Percentiles rank a stretch among this genome's conserved stretches.
phyloP scores from a whole-genome alignment of 30 jellyfish, hydroid and myxozoan genomes.

The Sanderia malayensis region DNA sequence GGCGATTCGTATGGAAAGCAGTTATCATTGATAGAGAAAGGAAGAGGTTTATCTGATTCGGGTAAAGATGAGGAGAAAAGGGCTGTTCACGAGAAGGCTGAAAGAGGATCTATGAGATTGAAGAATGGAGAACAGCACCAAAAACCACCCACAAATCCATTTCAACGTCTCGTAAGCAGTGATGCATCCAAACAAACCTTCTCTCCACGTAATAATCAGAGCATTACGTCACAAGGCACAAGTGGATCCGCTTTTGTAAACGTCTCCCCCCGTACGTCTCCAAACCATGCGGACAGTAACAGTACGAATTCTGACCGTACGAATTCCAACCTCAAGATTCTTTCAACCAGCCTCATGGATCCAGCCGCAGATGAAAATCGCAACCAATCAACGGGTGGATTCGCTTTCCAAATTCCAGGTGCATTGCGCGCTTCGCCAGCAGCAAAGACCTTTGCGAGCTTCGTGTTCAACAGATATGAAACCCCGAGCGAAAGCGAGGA shows the following conservation, averaged over 20 bases:
- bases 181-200: not conserved
- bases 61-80: not conserved
- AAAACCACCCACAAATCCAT: not conserved
- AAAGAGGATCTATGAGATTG: not conserved
- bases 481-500: too few species aligned
- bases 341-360: not conserved
- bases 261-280: not conserved
- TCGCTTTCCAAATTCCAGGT: constrained; percentile 55
- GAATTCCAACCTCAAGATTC: not conserved
- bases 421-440: constrained; percentile 60
- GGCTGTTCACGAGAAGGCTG: not conserved
- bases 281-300: not conserved
- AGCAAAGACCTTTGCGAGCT: constrained; percentile 50
- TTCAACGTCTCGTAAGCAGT: not conserved
- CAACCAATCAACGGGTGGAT: not conserved
- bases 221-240: not conserved
- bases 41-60: constrained; percentile 36
- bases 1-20: not conserved
- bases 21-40: constrained; percentile 24
- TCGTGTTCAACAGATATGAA: too few species aligned
- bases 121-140: not conserved
- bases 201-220: not conserved
- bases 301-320: not conserved
- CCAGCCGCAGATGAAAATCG: not conserved
- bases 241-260: not conserved